These are phyloP conservation scores for Tenthredo mesomela DNA, from an alignment of 2,888 invertebrate genomes.

Conservation along the genomic window DNA sequence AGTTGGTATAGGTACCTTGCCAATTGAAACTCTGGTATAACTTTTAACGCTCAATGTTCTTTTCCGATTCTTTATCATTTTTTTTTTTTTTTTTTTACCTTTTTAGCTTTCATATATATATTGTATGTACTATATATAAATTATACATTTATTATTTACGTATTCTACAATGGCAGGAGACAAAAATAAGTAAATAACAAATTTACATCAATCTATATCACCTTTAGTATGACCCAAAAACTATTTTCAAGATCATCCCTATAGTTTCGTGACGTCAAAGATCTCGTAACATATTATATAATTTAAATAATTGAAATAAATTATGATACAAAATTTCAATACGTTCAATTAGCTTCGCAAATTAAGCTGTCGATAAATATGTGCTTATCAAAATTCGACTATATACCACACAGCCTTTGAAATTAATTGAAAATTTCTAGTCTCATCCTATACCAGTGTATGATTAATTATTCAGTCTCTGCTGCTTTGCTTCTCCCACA, in stretches of 20 bases:
- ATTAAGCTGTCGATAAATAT: neutral
- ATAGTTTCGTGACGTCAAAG: neutral
- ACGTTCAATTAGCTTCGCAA: neutral
- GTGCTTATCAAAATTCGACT: neutral
- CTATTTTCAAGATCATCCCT: neutral
- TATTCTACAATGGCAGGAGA: neutral
- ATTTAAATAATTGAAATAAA: neutral
- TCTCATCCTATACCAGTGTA: neutral
- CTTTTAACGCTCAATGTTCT: neutral
- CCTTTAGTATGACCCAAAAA: neutral
- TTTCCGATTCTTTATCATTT: neutral
- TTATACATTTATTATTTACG: neutral
- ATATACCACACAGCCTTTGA: neutral
- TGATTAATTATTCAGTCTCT: neutral
- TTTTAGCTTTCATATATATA: neutral
- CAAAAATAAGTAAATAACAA: neutral
- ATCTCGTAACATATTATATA: neutral
- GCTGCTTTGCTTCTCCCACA: neutral
- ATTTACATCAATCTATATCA: neutral
- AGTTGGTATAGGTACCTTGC: neutral
- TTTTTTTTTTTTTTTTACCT: too few species aligned
- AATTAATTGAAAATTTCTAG: neutral
- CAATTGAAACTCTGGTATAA: slow-evolving; percentile 32
- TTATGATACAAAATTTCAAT: neutral
- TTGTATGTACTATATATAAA: too few species aligned